Evolutionary conservation across 2,797 vertebrate genomes (phyloP).

Genomic region (Staurois parvus): DNA sequence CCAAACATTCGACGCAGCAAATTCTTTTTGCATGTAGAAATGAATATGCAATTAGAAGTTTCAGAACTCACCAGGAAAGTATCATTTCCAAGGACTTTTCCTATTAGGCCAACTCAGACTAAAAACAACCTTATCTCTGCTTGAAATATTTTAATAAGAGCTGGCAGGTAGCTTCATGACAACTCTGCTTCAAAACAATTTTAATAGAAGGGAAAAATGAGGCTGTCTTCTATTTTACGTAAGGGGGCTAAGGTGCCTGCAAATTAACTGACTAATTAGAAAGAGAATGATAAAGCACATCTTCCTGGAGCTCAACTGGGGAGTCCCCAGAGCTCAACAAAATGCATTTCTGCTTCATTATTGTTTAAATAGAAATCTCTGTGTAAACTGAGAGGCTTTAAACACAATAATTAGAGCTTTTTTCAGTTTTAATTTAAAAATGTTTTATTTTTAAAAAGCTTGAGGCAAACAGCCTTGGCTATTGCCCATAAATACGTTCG

Average conservation of each 20-base stretch:
- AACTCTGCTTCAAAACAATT: conserved; percentile 20
- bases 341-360: conserved; percentile 18
- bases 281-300: conserved; percentile 25
- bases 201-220: conserved; percentile 26
- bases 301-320: conserved; percentile 1
- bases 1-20: neutral
- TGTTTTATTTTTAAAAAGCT: neutral
- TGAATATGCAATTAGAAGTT: conserved; percentile 1
- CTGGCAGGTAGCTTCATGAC: conserved; percentile 1
- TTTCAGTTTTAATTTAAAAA: neutral
- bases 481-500: conserved; percentile 47
- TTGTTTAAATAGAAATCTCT: conserved; percentile 16
- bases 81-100: conserved; percentile 2
- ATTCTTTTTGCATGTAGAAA: neutral
- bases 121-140: conserved; percentile 33
- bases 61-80: conserved; percentile 12
- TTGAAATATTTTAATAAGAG: conserved; percentile 20
- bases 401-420: neutral
- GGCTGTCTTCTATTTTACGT: neutral
- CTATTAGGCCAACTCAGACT: neutral
- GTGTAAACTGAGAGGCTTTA: conserved; percentile 2
- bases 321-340: conserved; percentile 3
- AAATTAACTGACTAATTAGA: conserved; percentile 45
- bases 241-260: neutral
- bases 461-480: conserved; percentile 37